Evolutionary conservation across 2,888 invertebrate species (phyloP).

Genomic region (Eupelmus urozonus): DNA sequence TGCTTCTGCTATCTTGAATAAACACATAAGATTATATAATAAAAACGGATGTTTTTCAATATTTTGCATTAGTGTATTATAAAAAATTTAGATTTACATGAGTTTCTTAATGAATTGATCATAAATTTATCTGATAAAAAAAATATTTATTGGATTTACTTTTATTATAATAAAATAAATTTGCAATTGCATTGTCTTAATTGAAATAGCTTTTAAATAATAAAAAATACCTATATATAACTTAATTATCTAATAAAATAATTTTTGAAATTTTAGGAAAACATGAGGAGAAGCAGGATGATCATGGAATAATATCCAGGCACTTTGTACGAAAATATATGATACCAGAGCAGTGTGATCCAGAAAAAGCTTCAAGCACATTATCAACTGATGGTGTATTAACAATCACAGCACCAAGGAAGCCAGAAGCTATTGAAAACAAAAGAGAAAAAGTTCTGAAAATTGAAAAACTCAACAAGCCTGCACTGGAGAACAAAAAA

Average conservation of each 20-base stretch:
- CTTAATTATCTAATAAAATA: not conserved
- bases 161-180: no score
- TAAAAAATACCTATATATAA: no score
- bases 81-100: no score
- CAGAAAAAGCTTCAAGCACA: conserved; percentile 81
- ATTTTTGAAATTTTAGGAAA: conserved; percentile 66
- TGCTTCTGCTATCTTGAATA: no score
- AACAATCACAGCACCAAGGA: conserved; percentile 84
- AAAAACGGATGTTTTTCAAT: no score
- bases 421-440: conserved; percentile 63
- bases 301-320: conserved; percentile 79
- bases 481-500: conserved; percentile 76
- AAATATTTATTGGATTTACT: no score
- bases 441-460: conserved; percentile 52
- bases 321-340: conserved; percentile 71
- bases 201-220: no score
- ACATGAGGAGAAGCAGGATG: conserved; percentile 91
- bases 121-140: no score
- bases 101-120: no score
- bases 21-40: no score
- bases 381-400: conserved; percentile 90
- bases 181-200: no score
- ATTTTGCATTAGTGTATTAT: no score
- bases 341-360: conserved; percentile 78
- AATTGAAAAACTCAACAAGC: conserved; percentile 73